Evolutionary conservation across 2,888 invertebrate genomes (phyloP), one percentile per base, ranked within the genome.

Genomic region (Eueremaeus valkanovi): DNA sequence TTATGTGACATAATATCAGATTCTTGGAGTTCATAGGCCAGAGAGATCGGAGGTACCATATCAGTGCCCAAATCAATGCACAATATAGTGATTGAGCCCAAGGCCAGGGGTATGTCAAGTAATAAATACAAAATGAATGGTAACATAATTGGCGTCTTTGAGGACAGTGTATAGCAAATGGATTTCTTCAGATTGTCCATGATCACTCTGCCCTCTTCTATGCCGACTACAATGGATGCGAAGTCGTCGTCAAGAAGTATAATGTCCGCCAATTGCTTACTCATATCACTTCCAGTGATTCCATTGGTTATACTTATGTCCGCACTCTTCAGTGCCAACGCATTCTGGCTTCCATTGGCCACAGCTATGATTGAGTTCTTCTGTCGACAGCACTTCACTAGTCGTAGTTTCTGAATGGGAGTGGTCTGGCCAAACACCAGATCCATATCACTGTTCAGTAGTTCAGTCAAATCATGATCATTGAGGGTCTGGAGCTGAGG

Each of bases 1-100:
- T 79, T 86, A 83, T 82, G 86, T 85, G 83, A 88, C 88, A 84
- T 84, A 79, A 84, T 83, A 78, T 84, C 84, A 74, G 80, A 81
- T 77, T 84, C 84, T n/a, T 83, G 82, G 74, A 81, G 80, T 80
- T 84, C 84, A 77, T 84, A 83, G 58, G 84, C 83, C 51, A 84
- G 80, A 29, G 83, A 83, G 79, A 84, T 84, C 75, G 83, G 83
- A 2, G 84, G 84, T 31, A 81, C 82, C 83, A 84, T 83, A 81
- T 84, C 84, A 72, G 84, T 84, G 78, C 83, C 83, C 78, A 84
- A 79, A 78, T 84, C 84, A 76, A 84, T 84, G 80, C 84, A 84
- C 76, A 84, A 78, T 77, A 84, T 84, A 76, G 83, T 83, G 78
- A 84, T 83, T 75, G 83, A 82, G 77, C 83, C 83, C 6, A 84